Evolutionary conservation across 2,113 vertebrate species (phyloP).

Genomic region (Sphyrna mokarran): DNA sequence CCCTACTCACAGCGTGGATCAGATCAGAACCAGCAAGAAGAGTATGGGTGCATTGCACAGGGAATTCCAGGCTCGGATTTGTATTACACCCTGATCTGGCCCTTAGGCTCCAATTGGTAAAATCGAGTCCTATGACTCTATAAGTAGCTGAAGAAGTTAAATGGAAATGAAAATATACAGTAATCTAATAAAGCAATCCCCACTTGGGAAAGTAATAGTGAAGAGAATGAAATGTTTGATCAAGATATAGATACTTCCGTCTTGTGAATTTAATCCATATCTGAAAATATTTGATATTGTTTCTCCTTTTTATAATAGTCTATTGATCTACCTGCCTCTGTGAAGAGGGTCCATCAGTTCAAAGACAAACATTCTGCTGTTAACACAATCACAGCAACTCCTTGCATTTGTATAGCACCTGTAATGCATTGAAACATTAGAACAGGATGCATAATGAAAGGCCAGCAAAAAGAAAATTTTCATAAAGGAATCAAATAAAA

Average conservation of each 20-base stretch:
- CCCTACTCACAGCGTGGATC: too few relatives aligned
- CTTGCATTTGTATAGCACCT: not conserved
- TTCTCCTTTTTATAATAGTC: not conserved
- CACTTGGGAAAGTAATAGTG: not conserved
- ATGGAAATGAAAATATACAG: not conserved
- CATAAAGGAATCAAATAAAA: not conserved
- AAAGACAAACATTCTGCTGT: not conserved
- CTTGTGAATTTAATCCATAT: not conserved
- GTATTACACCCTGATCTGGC: too few relatives aligned
- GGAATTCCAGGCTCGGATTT: too few relatives aligned
- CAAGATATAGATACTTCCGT: not conserved
- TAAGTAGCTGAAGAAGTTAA: not conserved
- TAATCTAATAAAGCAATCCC: not conserved
- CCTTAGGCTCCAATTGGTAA: too few relatives aligned
- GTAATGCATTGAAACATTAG: not conserved
- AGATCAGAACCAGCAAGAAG: too few relatives aligned
- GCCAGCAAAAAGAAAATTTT: not conserved
- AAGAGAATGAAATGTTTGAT: not conserved
- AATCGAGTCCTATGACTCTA: too few relatives aligned
- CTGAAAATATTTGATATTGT: not conserved
- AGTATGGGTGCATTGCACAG: too few relatives aligned
- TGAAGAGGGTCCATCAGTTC: not conserved
- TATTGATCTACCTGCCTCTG: not conserved
- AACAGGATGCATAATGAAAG: not conserved
- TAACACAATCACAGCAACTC: not conserved